Conservation (phyloP, 2,113 vertebrate genomes). For the Dicrurus megarhynchus region DNA sequence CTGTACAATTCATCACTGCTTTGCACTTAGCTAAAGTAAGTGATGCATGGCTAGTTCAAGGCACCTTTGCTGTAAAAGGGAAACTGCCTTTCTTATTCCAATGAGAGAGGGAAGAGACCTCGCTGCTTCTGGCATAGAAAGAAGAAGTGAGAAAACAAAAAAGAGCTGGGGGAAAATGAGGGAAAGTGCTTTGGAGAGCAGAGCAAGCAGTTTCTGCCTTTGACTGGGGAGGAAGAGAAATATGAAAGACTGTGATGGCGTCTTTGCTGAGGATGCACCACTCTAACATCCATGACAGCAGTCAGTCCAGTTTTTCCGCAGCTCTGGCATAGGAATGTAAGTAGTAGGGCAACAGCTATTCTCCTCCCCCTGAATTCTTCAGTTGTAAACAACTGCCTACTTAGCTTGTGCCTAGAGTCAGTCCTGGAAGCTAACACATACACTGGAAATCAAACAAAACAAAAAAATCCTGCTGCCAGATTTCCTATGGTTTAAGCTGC, state of each 20-base stretch:
- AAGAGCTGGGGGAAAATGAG: not conserved
- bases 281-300: not conserved
- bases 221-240: not conserved
- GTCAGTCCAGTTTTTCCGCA: not conserved
- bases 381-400: not conserved
- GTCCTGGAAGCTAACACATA: not conserved
- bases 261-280: not conserved
- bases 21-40: not conserved
- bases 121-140: not conserved
- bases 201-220: not conserved
- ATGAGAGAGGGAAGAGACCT: not conserved
- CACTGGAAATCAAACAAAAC: not conserved
- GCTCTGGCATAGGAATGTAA: not conserved
- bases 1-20: not conserved
- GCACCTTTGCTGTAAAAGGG: not conserved
- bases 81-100: not conserved
- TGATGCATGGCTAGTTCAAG: not conserved
- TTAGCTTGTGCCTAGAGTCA: not conserved
- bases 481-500: not conserved
- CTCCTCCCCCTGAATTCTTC: not conserved
- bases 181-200: not conserved
- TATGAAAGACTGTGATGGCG: not conserved
- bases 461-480: not conserved
- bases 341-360: not conserved
- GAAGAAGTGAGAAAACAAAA: not conserved